Evolutionary conservation across 1,140 invertebrate species (phyloP).

Genomic region (Neomicropteryx cornuta): DNA sequence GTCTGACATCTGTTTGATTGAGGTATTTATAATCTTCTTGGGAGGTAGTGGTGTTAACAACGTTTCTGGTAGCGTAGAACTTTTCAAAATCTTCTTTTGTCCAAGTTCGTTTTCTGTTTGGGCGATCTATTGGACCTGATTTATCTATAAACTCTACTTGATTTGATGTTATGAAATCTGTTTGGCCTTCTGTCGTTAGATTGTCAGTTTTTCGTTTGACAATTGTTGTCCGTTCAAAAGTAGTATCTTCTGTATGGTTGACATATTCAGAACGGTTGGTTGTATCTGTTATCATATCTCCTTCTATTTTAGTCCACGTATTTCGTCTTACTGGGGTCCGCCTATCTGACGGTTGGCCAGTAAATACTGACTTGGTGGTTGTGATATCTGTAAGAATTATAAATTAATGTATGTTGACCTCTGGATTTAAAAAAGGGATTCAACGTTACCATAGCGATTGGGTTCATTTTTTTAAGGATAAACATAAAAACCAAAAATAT

Average conservation of each 20-base stretch:
- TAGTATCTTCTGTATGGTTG: slow-evolving; percentile 42
- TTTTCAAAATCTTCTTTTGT: slow-evolving; percentile 57
- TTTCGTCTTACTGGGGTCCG: slow-evolving; percentile 61
- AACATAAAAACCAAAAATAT: too few species aligned
- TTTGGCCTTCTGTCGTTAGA: slow-evolving; percentile 50
- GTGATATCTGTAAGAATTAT: slow-evolving; percentile 45
- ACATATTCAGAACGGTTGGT: slow-evolving; percentile 54
- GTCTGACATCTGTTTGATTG: slow-evolving; percentile 32
- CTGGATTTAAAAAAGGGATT: too few species aligned
- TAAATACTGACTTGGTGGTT: slow-evolving; percentile 53
- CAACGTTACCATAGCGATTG: too few species aligned
- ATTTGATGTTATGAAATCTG: slow-evolving; percentile 49
- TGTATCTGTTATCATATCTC: slow-evolving; percentile 56
- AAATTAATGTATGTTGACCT: too few species aligned
- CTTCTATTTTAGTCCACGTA: slow-evolving; percentile 70
- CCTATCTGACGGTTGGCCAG: slow-evolving; percentile 49
- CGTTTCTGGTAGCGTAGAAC: slow-evolving; percentile 47
- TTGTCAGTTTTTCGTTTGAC: slow-evolving; percentile 51
- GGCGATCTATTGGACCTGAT: slow-evolving; percentile 35
- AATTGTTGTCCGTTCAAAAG: slow-evolving; percentile 43
- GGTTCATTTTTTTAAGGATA: too few species aligned
- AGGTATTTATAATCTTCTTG: slow-evolving; percentile 44
- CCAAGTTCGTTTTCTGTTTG: slow-evolving; percentile 49
- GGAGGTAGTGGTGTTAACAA: slow-evolving; percentile 40
- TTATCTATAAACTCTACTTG: slow-evolving; percentile 49